Evolutionary conservation across 1,140 invertebrate genomes (phyloP).

Genomic region (Belonocnema kinseyi): DNA sequence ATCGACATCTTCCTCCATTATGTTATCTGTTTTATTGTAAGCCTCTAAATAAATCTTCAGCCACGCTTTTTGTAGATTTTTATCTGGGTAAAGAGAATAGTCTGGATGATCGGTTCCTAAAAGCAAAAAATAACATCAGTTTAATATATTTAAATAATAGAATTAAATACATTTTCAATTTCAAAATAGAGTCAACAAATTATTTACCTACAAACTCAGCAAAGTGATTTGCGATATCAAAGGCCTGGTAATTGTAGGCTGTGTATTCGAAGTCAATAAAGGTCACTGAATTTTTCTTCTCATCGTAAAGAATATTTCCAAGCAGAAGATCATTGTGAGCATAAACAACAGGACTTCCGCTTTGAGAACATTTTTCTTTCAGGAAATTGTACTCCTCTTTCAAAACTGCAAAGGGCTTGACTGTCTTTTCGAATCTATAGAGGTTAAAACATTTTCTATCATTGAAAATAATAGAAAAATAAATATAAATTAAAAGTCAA

Average conservation of each 20-base stretch:
- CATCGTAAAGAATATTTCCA: slow-evolving; percentile 93
- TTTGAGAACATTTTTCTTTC: slow-evolving; percentile 79
- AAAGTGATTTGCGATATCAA: slow-evolving; percentile 99
- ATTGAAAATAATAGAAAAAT: background rate
- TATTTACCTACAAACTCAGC: slow-evolving; percentile 94
- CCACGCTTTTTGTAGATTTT: slow-evolving; percentile 90
- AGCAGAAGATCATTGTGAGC: slow-evolving; percentile 98
- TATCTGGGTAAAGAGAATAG: slow-evolving; percentile 86
- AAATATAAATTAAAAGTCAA: no score
- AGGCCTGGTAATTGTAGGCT: slow-evolving; percentile 94
- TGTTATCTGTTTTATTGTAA: slow-evolving; percentile 75
- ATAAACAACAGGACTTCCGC: slow-evolving; percentile 92
- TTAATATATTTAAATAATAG: slow-evolving; percentile 28
- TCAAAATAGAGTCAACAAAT: slow-evolving; percentile 36
- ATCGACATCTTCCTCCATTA: slow-evolving; percentile 80
- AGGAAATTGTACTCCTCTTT: slow-evolving; percentile 83
- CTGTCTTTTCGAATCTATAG: slow-evolving; percentile 82
- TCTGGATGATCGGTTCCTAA: slow-evolving; percentile 85
- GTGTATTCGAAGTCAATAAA: slow-evolving; percentile 99
- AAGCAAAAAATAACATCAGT: slow-evolving; percentile 45
- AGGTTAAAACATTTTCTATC: slow-evolving; percentile 40
- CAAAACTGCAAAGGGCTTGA: slow-evolving; percentile 81
- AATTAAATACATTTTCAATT: slow-evolving; percentile 26
- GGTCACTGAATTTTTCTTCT: slow-evolving; percentile 82
- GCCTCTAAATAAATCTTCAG: slow-evolving; percentile 84